Conservation (phyloP, 2,113 vertebrate species). For the Ivindomyrus marchei region DNA sequence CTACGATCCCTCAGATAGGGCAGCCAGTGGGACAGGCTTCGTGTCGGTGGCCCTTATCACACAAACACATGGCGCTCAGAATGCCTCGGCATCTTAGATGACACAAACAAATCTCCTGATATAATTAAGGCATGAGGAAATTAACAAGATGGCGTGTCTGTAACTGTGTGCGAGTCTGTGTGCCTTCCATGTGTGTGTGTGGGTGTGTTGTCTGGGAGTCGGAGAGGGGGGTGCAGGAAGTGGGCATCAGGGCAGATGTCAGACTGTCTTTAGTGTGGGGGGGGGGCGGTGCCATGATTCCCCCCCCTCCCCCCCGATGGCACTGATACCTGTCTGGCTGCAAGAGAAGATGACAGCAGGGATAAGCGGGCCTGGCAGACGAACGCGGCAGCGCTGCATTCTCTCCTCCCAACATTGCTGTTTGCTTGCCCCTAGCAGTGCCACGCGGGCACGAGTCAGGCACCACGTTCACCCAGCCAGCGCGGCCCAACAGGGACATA, state of each 20-base stretch:
- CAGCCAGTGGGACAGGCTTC: constrained; percentile 31
- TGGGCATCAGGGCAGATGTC: constrained; percentile 23
- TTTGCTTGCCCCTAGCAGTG: background rate
- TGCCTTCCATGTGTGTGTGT: background rate
- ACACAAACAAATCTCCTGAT: constrained; percentile 52
- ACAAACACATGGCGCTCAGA: constrained; percentile 51
- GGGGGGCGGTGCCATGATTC: constrained; percentile 32
- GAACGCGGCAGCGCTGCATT: background rate
- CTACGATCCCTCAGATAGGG: constrained; percentile 44
- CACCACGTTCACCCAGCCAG: background rate
- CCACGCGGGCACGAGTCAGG: background rate
- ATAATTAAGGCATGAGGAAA: constrained; percentile 59
- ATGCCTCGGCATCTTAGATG: constrained; percentile 48
- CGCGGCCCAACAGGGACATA: background rate
- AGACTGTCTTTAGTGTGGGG: constrained; percentile 27
- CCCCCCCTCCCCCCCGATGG: constrained; percentile 27
- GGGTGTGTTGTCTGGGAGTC: background rate
- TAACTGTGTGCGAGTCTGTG: constrained; percentile 29
- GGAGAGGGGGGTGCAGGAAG: background rate
- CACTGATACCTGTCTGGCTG: constrained; percentile 34
- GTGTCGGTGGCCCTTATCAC: constrained; percentile 50
- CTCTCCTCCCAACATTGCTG: background rate
- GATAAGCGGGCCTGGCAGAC: constrained; percentile 30
- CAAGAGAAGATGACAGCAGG: constrained; percentile 28
- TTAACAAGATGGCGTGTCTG: constrained; percentile 51